Evolutionary conservation across 2,113 vertebrate genomes (phyloP).

Genomic region (Zosterops lateralis): DNA sequence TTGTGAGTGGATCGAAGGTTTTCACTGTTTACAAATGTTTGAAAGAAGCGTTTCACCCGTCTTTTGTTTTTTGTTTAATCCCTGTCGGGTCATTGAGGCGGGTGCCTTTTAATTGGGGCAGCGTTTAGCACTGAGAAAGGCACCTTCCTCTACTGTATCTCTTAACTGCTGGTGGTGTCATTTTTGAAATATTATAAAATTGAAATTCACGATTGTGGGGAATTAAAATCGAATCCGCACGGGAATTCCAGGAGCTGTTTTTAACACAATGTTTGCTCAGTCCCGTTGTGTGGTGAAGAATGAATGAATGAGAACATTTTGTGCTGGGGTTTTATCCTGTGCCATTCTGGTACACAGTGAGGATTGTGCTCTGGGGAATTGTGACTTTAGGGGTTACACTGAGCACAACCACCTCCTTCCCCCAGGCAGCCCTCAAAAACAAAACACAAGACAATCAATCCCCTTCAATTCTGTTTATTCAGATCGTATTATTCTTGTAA

Average conservation of each 20-base stretch:
- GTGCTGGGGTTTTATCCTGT: neutral
- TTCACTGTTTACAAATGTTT: neutral
- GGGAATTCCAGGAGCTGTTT: neutral
- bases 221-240: neutral
- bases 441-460: conserved; percentile 20
- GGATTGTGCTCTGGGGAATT: neutral
- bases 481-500: neutral
- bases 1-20: neutral
- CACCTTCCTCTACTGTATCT: neutral
- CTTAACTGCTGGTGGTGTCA: neutral
- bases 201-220: neutral
- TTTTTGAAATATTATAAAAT: neutral
- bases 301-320: neutral
- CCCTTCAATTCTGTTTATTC: conserved; percentile 63
- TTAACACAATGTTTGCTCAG: fast-evolving
- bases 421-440: neutral
- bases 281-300: neutral
- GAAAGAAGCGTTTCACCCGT: neutral
- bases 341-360: neutral
- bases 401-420: neutral
- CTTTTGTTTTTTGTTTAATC: conserved; percentile 50
- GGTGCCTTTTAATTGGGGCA: neutral
- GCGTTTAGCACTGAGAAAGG: neutral
- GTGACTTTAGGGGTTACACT: neutral
- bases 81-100: neutral